Base-by-base conservation (phyloP, 2,888 invertebrate species). In the Leucophenga maculata region DNA sequence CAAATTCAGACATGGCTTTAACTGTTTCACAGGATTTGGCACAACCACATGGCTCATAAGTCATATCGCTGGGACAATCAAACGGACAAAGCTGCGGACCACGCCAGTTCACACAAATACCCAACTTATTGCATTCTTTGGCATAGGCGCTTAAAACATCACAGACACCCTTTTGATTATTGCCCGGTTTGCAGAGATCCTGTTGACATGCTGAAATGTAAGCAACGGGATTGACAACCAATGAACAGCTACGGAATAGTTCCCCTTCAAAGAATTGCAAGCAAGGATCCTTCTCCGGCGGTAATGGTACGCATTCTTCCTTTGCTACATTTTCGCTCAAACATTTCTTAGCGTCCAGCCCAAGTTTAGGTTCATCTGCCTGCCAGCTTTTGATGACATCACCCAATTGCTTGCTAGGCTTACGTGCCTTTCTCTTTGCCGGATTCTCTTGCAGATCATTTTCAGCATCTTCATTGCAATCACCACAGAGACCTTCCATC, bases 401-500 rank as follows among this genome's bases (percentile, higher is more conserved):
- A 20, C 77, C 80, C n/a, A 83, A 68, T 16, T 80, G 78, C 0
- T 57, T 74, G 54, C 74, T 72, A 0, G 78, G 66, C 4, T 80
- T 77, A 13, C 78, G 77, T 0, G 75, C 74, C 65, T 80, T 85
- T 32, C 75, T 79, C 69, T 84, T 87, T 77, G 77, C 90, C 88
- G 20, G 91, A 90, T 65, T 93, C 89, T 70, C 89, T 74, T 89
- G 82, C n/a, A 93, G 88, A 82, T 92, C 92, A 59, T 91, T 90
- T 0, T 90, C 89, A 3, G 89, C 88, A 78, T 92, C 89, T 0
- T 91, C 91, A 64, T 93, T 92, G 84, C 94, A 94, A 75, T 93
- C 91, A 65, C 96, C 96, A 86, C 96, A 96, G 1, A 96, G 89
- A 0, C 96, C 96, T 86, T 95, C 94, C 68, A 94, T 91, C 73